A percentile compares a stretch with the other conserved stretches of the same genome.
Evolutionary conservation across 2,113 vertebrate species (phyloP).

Genomic region (Cynocephalus volans): DNA sequence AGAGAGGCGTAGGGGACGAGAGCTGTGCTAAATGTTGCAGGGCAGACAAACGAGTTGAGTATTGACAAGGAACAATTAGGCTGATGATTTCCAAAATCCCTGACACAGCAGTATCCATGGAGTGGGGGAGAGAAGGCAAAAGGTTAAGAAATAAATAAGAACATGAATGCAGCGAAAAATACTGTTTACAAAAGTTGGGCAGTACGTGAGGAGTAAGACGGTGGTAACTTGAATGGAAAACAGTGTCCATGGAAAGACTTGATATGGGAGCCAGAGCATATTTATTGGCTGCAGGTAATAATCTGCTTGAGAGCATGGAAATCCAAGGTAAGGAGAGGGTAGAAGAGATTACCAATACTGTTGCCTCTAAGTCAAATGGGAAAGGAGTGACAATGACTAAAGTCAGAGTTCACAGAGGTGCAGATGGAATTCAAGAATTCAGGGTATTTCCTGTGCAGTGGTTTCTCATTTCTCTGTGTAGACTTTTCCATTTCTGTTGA

Average conservation of each 20-base stretch:
- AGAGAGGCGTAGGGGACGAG: not conserved
- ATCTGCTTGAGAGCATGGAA: not conserved
- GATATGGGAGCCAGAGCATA: not conserved
- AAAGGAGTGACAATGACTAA: not conserved
- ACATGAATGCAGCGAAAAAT: not conserved
- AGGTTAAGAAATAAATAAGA: not conserved
- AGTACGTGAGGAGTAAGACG: not conserved
- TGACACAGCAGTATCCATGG: too few species aligned
- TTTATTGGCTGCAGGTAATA: not conserved
- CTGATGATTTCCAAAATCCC: not conserved
- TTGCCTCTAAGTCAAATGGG: not conserved
- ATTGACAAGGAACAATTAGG: not conserved
- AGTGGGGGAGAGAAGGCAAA: not conserved
- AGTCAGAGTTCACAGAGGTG: not conserved
- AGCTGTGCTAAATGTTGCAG: not conserved
- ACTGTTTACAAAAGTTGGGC: not conserved
- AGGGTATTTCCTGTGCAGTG: fast-evolving
- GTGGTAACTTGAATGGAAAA: not conserved
- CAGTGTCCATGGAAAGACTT: not conserved
- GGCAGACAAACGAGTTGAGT: not conserved
- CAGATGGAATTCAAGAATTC: not conserved
- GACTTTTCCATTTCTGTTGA: not conserved
- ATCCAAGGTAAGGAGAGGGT: not conserved
- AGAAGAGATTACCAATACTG: not conserved
- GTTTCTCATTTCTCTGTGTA: not conserved